A percentile compares a stretch with the other conserved stretches of the same genome.
Evolutionary conservation across 1,140 invertebrate genomes (phyloP).

Genomic region (Panagrolaimus sp.): DNA sequence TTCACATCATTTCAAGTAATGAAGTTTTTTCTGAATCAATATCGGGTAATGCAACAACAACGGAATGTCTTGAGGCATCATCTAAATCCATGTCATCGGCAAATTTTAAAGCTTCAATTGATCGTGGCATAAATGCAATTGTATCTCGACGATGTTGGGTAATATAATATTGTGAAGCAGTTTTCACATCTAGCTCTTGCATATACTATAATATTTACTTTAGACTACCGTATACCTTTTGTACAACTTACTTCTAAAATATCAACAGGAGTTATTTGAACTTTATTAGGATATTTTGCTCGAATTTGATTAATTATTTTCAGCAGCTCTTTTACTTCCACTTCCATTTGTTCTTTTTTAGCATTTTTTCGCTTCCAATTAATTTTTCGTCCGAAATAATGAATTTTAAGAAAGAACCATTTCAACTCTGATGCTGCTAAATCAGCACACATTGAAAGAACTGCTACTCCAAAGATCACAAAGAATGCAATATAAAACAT

Average conservation of each 20-base stretch:
- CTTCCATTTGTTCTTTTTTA: conserved; percentile 49
- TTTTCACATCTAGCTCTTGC: conserved; percentile 49
- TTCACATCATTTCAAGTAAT: too few species aligned
- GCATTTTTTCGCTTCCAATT: conserved; percentile 49
- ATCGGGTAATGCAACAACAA: background rate
- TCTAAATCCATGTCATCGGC: conserved; percentile 52
- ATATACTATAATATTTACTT: conserved; percentile 46
- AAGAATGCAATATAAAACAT: conserved; percentile 54
- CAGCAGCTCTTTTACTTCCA: conserved; percentile 55
- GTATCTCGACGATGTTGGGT: conserved; percentile 47
- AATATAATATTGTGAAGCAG: conserved; percentile 37
- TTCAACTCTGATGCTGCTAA: conserved; percentile 53
- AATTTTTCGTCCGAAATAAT: conserved; percentile 57
- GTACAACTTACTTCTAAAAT: conserved; percentile 44
- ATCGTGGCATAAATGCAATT: conserved; percentile 57
- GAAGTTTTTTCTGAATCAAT: too few species aligned
- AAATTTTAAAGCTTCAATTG: conserved; percentile 54
- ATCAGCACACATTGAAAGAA: conserved; percentile 57
- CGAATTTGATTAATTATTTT: conserved; percentile 56
- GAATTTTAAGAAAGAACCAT: conserved; percentile 56
- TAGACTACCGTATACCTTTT: conserved; percentile 15
- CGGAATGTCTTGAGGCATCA: conserved; percentile 20
- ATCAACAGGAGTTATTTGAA: conserved; percentile 52
- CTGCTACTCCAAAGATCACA: conserved; percentile 56
- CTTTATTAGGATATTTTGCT: conserved; percentile 54